Evolutionary conservation across 1,140 invertebrate genomes (phyloP).

Genomic region (Cydia amplana): DNA sequence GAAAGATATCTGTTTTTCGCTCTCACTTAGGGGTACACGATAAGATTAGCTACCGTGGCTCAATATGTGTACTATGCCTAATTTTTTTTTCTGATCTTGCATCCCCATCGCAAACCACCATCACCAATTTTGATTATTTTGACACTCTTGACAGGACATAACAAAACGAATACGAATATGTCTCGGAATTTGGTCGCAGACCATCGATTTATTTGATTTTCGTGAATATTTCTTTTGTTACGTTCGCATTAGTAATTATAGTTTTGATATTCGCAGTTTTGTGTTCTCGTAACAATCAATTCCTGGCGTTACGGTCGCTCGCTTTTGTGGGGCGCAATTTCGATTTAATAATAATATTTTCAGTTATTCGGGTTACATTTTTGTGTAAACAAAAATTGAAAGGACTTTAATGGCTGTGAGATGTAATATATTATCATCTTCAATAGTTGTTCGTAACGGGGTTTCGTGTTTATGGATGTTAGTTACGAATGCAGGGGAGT

Average conservation of each 20-base stretch:
- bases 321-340: conserved; percentile 20
- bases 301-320: conserved; percentile 22
- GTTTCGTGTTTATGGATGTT: conserved; percentile 31
- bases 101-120: background rate
- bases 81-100: background rate
- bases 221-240: conserved; percentile 50
- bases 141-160: conserved; percentile 32
- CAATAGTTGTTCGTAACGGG: conserved; percentile 38
- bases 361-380: conserved; percentile 27
- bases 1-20: too few species aligned
- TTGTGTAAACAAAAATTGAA: conserved; percentile 34
- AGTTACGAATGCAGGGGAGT: conserved; percentile 44
- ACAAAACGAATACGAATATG: conserved; percentile 51
- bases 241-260: conserved; percentile 40
- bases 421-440: conserved; percentile 33
- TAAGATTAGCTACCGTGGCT: background rate
- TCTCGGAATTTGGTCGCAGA: conserved; percentile 41
- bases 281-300: conserved; percentile 38
- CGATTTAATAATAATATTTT: background rate
- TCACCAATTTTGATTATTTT: conserved; percentile 31
- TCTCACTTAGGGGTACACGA: too few species aligned
- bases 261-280: conserved; percentile 44
- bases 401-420: conserved; percentile 48
- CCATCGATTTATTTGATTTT: conserved; percentile 60
- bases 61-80: background rate